Base-by-base conservation (phyloP, 2,113 vertebrate genomes). In the Rhinolophus ferrumequinum region DNA sequence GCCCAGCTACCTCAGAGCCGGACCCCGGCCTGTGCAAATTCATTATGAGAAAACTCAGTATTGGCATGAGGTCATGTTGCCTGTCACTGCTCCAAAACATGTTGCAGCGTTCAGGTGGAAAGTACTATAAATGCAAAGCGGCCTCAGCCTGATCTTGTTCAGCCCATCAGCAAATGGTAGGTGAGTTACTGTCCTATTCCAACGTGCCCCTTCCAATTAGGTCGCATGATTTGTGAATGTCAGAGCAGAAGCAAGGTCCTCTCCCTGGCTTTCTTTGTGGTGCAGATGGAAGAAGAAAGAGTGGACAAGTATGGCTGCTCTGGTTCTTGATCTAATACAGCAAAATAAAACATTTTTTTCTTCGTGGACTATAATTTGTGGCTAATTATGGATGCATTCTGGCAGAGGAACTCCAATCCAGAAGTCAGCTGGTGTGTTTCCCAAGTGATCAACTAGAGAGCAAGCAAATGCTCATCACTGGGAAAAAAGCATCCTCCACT, bases 121-220 rank as follows among this genome's bases (percentile, higher is more conserved):
- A 96, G 58, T 21, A 73, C n/a, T 93, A 60, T 75, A 89, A 92
- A 84, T 94, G 87, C 77, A 97, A 82, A 95, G 28, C 2, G 50
- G 87, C 47, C n/a, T 73, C 69, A 19, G 41, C 69, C 28, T 60
- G 56, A 67, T 64, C 96, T 41, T 70, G 52, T 52, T 70, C 18
- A 12, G 86, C 13, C 54, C 41, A 60, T 72, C 52, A 77, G 88
- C 35, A 86, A n/a, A 58, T 5, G 91, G 66, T 16, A 79, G 82
- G 89, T 66, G 82, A 94, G 83, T 83, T 79, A 79, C 72, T 41
- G 81, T n/a, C 56, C 33, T 75, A 30, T 80, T 76, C 69, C 58
- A 38, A 22, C 0, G 0, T 76, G 56, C 18, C 41, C 41, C 56
- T 67, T 93, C 56, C 54, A 33, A 12, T 66, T 30, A 1, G 9